phyloP scores from a whole-genome alignment of 2,113 vertebrate genomes.

The Dendropsophus ebraccatus region DNA sequence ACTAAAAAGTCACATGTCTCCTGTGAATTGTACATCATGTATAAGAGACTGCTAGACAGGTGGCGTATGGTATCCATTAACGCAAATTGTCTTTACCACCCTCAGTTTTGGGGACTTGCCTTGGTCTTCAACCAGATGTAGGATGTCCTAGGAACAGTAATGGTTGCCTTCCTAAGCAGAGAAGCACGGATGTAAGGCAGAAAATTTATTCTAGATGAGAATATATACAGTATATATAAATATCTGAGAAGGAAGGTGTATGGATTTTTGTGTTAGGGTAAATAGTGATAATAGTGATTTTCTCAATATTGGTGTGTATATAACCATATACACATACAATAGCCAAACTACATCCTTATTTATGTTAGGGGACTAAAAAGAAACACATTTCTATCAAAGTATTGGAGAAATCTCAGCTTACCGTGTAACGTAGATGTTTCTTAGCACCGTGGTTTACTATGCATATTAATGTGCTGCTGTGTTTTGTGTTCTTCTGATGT shows the following conservation, averaged over 20 bases:
- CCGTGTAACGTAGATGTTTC: conserved; percentile 71
- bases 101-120: conserved; percentile 11
- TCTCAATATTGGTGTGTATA: neutral
- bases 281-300: conserved; percentile 62
- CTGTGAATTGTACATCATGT: conserved; percentile 7
- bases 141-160: conserved; percentile 15
- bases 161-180: conserved; percentile 11
- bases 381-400: conserved; percentile 64
- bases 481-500: conserved; percentile 72
- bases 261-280: conserved; percentile 60
- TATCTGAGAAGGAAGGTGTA: conserved; percentile 50
- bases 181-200: neutral
- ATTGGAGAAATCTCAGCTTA: conserved; percentile 66
- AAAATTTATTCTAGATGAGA: neutral
- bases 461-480: conserved; percentile 69
- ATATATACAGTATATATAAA: too few relatives aligned
- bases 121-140: conserved; percentile 4
- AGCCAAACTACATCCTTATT: conserved; percentile 68
- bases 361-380: conserved; percentile 64
- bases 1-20: conserved; percentile 1
- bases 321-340: conserved; percentile 67
- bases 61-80: conserved; percentile 13
- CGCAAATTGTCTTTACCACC: conserved; percentile 3
- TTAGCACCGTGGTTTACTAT: conserved; percentile 73
- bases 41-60: conserved; percentile 30